Base-by-base conservation (phyloP, 2,888 invertebrate genomes). In the Atrina japonica region DNA sequence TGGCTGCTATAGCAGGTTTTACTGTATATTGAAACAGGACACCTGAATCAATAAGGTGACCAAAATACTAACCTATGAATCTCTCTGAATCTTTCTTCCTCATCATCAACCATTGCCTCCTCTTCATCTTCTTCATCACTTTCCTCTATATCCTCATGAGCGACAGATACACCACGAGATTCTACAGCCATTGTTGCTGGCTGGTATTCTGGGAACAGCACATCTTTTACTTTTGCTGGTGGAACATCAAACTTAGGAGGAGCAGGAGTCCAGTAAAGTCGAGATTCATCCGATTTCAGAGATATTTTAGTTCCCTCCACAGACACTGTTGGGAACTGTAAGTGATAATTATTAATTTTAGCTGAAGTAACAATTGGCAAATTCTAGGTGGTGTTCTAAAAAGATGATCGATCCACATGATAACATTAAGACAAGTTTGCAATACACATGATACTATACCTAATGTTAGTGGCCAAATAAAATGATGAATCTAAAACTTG, bases 191-290 rank as follows among this genome's bases (percentile, higher is more conserved):
- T 49, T 9, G 75, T 52, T 41, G 78, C 73, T 27, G 86, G 79
- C 73, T 82, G 80, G 56, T 80, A 82, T 27, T 83, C 78, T 21
- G 90, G 88, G 68, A 88, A 90, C 59, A 90, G 71, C 23, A 86
- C 61, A 60, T 87, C 82, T 70, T 85, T 82, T 14, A 90, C 89
- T 73, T 78, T 82, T 29, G 80, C 81, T 11, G 89, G 87, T 16
- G 84, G 75, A 9, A 88, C 84, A 66, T 88, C 86, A 64, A 89
- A 83, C 76, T 89, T 89, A 18, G 90, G 88, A 16, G 90, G 90
- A 11, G 90, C 89, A 9, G 88, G 88, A n/a, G 82, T 83, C 90
- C 90, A 90, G 82, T 88, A 89, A 0, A 89, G 74, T 29, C 86
- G 81, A 0, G 88, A 88, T 58, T 88, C 88, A 70, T 88, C 86